Conservation (phyloP, 1,140 invertebrate species). For the Penaeus vannamei region DNA sequence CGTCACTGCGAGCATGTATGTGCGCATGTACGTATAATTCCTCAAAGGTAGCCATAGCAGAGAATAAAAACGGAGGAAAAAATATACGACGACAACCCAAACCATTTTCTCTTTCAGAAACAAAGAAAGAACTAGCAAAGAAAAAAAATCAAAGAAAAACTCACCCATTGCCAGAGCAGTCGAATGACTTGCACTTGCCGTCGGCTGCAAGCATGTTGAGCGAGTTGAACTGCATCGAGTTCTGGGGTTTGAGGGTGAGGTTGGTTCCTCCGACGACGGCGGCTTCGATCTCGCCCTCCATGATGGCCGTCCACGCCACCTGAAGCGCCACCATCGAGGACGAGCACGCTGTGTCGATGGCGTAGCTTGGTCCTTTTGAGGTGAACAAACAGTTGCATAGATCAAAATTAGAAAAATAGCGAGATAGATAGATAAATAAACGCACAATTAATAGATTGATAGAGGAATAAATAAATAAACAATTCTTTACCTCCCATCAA, state of each 20-base stretch:
- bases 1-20: no score
- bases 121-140: slow-evolving; percentile 31
- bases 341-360: slow-evolving; percentile 96
- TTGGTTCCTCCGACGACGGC: slow-evolving; percentile 92
- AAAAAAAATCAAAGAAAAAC: slow-evolving; percentile 7
- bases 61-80: no score
- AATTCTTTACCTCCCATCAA: no score
- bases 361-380: slow-evolving; percentile 86
- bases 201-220: slow-evolving; percentile 91
- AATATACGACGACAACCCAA: no score
- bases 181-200: slow-evolving; percentile 94
- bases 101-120: slow-evolving; percentile 7
- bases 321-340: slow-evolving; percentile 91
- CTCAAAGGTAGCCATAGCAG: no score
- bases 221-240: slow-evolving; percentile 92
- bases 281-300: slow-evolving; percentile 77
- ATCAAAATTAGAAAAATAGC: no score
- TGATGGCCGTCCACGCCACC: slow-evolving; percentile 87
- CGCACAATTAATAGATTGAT: no score
- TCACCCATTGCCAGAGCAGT: slow-evolving; percentile 79
- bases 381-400: neutral
- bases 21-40: no score
- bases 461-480: no score
- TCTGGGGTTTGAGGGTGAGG: slow-evolving; percentile 88
- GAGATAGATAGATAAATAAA: no score